These are phyloP conservation scores for Thymelicus lineola DNA, from an alignment of 2,888 invertebrate genomes.

Conservation along the genomic window DNA sequence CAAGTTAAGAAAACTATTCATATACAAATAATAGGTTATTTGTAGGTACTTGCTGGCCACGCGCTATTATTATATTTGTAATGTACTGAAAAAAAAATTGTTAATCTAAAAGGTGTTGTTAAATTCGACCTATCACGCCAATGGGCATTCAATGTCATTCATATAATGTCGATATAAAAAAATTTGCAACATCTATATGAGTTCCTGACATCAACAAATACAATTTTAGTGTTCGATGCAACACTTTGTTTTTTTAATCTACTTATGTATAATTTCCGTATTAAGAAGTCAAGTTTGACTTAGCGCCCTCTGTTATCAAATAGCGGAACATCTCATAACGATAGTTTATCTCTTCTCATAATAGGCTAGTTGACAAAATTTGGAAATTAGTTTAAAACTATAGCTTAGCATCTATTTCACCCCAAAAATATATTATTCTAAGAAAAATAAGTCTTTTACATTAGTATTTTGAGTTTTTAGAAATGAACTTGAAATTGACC, in stretches of 20 bases:
- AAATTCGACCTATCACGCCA: constrained; percentile 7
- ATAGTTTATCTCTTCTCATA: background rate
- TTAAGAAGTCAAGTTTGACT: background rate
- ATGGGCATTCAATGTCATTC: background rate
- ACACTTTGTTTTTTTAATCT: background rate
- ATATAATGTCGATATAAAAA: no score
- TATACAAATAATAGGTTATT: background rate
- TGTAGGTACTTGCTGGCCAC: background rate
- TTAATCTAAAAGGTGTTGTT: background rate
- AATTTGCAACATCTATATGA: no score
- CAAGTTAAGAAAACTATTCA: no score
- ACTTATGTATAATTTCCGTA: background rate
- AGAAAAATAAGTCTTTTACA: no score
- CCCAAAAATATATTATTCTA: no score
- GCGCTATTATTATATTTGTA: background rate
- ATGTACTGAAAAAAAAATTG: background rate
- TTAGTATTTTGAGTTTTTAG: no score
- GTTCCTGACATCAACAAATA: no score
- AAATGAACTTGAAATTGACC: no score
- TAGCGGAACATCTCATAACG: background rate
- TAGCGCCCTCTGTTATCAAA: background rate
- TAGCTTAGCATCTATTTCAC: no score
- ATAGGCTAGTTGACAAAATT: no score
- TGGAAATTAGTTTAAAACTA: no score
- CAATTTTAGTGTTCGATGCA: no score